Evolutionary conservation across 2,888 invertebrate genomes (phyloP).

Genomic region (Pogonocherus hispidulus): DNA sequence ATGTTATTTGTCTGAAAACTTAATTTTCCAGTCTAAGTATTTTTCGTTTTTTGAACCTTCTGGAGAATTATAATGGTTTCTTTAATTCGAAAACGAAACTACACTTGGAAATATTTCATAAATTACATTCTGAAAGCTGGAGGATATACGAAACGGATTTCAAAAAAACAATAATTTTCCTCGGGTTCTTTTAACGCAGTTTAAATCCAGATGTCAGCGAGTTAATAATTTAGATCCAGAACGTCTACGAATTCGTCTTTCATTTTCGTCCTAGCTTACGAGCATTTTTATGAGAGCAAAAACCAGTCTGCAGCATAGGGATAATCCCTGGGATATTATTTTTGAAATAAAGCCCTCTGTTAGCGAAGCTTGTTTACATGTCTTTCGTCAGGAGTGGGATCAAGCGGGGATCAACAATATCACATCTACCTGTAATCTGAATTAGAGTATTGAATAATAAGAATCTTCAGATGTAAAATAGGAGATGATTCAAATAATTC

Average conservation of each 20-base stretch:
- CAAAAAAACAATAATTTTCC: slow-evolving; percentile 12
- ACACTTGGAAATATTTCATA: background rate
- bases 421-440: too few species aligned
- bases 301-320: slow-evolving; percentile 40
- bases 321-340: slow-evolving; percentile 45
- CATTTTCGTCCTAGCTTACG: slow-evolving; percentile 22
- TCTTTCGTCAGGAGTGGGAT: background rate
- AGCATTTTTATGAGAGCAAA: slow-evolving; percentile 40
- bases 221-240: slow-evolving; percentile 51
- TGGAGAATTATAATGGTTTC: background rate
- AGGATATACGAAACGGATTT: background rate
- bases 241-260: slow-evolving; percentile 46
- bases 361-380: slow-evolving; percentile 37
- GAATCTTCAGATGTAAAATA: too few species aligned
- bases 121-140: background rate
- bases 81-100: background rate
- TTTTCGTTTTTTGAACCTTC: too few species aligned
- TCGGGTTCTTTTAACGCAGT: slow-evolving; percentile 21
- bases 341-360: slow-evolving; percentile 42
- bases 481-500: too few species aligned
- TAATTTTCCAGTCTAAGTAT: too few species aligned
- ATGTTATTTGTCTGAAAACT: too few species aligned
- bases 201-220: slow-evolving; percentile 45
- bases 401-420: background rate
- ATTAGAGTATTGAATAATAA: too few species aligned